Evolutionary conservation across 2,888 invertebrate genomes (phyloP).

Genomic region (Folsomia candida): DNA sequence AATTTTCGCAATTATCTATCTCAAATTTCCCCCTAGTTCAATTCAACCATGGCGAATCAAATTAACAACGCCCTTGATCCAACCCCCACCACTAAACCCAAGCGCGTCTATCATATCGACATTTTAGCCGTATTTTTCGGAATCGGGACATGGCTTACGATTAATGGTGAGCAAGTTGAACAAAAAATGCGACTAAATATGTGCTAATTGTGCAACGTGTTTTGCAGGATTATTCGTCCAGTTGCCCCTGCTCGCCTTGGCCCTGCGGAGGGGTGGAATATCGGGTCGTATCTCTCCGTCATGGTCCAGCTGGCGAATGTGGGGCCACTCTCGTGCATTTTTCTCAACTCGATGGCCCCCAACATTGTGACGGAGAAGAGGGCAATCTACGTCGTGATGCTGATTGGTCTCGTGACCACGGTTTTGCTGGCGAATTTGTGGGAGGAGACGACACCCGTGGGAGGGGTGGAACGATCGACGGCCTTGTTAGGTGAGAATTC

Average conservation of each 20-base stretch:
- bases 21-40: too few relatives aligned
- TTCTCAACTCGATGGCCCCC: slow-evolving; percentile 52
- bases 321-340: slow-evolving; percentile 70
- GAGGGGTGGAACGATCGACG: slow-evolving; percentile 56
- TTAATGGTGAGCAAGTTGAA: slow-evolving; percentile 85
- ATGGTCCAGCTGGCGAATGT: slow-evolving; percentile 78
- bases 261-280: slow-evolving; percentile 81
- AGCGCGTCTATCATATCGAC: slow-evolving; percentile 63
- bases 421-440: slow-evolving; percentile 57
- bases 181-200: too few relatives aligned
- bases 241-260: too few relatives aligned
- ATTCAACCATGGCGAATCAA: too few relatives aligned
- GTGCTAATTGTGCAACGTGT: too few relatives aligned
- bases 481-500: slow-evolving; percentile 38
- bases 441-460: slow-evolving; percentile 60
- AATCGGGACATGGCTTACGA: slow-evolving; percentile 79
- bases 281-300: slow-evolving; percentile 78
- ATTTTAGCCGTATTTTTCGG: slow-evolving; percentile 73
- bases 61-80: too few relatives aligned
- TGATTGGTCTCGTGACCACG: slow-evolving; percentile 55
- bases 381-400: slow-evolving; percentile 56
- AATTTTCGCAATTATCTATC: too few relatives aligned
- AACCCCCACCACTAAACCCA: too few relatives aligned
- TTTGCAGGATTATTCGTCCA: too few relatives aligned
- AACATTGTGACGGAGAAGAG: slow-evolving; percentile 53